These are phyloP conservation scores for Psettodes erumei DNA, from an alignment of 2,113 vertebrate species.

Conservation along the genomic window DNA sequence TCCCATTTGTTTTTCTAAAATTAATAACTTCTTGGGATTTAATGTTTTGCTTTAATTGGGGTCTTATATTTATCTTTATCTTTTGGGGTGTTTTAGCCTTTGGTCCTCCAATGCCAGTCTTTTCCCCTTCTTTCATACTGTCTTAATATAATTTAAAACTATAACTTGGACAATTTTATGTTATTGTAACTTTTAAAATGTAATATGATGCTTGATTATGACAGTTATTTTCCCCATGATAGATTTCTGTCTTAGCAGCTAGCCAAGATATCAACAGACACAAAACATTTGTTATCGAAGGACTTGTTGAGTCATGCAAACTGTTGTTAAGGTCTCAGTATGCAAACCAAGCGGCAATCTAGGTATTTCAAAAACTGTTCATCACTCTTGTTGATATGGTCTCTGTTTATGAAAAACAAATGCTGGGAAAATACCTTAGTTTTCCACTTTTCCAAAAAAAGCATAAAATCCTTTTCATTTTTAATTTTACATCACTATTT, in stretches of 20 bases:
- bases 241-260: slow-evolving; percentile 16
- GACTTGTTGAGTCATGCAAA: neutral
- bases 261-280: neutral
- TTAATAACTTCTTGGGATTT: slow-evolving; percentile 25
- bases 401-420: neutral
- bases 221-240: slow-evolving; percentile 1
- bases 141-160: slow-evolving; percentile 40
- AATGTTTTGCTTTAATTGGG: slow-evolving; percentile 13
- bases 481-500: neutral
- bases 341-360: slow-evolving; percentile 1
- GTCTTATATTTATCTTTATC: slow-evolving; percentile 2
- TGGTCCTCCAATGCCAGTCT: slow-evolving; percentile 2
- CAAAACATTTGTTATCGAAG: slow-evolving; percentile 8
- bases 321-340: slow-evolving; percentile 7
- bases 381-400: neutral
- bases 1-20: slow-evolving; percentile 2
- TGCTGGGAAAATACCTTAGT: no score
- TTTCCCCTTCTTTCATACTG: neutral
- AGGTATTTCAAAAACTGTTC: neutral
- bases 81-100: slow-evolving; percentile 41
- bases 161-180: slow-evolving; percentile 5
- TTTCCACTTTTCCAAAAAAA: no score
- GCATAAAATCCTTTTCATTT: neutral
- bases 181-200: slow-evolving; percentile 13
- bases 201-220: slow-evolving; percentile 3